These are phyloP conservation scores for Phycodurus eques DNA, from an alignment of 2,113 vertebrate genomes.

Conservation along the genomic window DNA sequence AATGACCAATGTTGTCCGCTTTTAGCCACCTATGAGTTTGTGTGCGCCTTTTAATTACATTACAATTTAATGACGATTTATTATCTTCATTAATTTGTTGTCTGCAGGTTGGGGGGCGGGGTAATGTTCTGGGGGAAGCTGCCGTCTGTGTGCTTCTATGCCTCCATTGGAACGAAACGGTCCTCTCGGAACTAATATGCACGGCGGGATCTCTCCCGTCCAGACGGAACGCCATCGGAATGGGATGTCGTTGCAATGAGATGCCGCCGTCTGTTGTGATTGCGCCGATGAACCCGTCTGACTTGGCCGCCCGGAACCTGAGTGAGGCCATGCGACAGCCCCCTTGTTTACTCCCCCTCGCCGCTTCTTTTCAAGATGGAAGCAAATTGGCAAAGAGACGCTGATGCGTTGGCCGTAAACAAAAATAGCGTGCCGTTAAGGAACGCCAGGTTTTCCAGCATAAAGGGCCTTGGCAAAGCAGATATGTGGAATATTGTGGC, in stretches of 20 bases:
- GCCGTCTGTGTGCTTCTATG: background rate
- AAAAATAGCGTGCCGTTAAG: conserved; percentile 29
- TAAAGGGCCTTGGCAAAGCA: conserved; percentile 17
- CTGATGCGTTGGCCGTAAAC: conserved; percentile 28
- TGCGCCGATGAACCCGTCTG: conserved; percentile 58
- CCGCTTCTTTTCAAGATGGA: conserved; percentile 32
- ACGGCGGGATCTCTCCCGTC: conserved; percentile 32
- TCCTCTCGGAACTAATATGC: conserved; percentile 61
- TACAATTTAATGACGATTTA: background rate
- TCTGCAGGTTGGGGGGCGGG: background rate
- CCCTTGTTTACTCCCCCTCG: conserved; percentile 11
- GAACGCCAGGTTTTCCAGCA: conserved; percentile 9
- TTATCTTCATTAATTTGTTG: background rate
- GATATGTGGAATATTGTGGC: background rate
- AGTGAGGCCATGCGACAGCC: conserved; percentile 44
- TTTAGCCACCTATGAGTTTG: no score
- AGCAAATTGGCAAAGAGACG: conserved; percentile 33
- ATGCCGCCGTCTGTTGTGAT: conserved; percentile 48
- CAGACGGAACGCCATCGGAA: conserved; percentile 59
- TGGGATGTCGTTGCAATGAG: conserved; percentile 38
- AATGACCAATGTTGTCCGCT: background rate
- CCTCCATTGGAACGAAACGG: background rate
- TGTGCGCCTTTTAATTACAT: background rate
- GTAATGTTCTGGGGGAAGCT: background rate
- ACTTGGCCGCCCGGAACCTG: conserved; percentile 38